A percentile compares a stretch with the other conserved stretches of the same genome.
phyloP scores from a whole-genome alignment of 2,797 vertebrate genomes.

The Glossophaga mutica region DNA sequence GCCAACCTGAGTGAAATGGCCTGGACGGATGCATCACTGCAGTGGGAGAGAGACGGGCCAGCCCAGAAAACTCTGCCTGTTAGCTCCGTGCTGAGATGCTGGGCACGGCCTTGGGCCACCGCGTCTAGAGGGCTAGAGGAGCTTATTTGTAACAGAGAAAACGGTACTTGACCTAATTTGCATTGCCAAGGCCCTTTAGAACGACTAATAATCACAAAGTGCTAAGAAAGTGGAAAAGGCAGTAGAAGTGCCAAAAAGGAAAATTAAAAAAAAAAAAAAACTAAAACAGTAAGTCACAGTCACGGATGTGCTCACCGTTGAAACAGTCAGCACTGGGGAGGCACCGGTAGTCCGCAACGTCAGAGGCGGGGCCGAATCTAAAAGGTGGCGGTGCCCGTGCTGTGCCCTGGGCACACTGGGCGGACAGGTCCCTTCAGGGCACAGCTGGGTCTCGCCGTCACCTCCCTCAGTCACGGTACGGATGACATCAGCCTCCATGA shows the following conservation, averaged over 20 bases:
- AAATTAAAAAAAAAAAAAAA: no score
- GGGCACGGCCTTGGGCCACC: background rate
- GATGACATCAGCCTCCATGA: background rate
- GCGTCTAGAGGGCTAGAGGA: background rate
- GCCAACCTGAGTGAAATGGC: background rate
- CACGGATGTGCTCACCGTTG: no score
- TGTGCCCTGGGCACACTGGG: background rate
- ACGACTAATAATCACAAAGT: background rate
- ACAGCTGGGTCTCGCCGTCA: fast-evolving
- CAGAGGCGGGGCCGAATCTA: background rate
- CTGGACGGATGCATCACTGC: fast-evolving
- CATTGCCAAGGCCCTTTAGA: background rate
- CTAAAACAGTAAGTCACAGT: background rate
- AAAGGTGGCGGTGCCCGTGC: fast-evolving
- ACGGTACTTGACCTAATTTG: no score
- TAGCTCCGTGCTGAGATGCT: fast-evolving
- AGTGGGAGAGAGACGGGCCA: background rate
- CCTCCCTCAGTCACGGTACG: fast-evolving
- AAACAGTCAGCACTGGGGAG: background rate
- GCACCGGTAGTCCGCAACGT: fast-evolving
- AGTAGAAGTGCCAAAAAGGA: background rate
- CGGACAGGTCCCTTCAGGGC: no score
- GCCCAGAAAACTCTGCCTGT: background rate
- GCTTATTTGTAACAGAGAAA: background rate
- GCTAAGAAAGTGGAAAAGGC: background rate